Evolutionary conservation across 2,113 vertebrate genomes (phyloP), one percentile per base, ranked within the genome.

Genomic region (Hippocampus guttulatus): DNA sequence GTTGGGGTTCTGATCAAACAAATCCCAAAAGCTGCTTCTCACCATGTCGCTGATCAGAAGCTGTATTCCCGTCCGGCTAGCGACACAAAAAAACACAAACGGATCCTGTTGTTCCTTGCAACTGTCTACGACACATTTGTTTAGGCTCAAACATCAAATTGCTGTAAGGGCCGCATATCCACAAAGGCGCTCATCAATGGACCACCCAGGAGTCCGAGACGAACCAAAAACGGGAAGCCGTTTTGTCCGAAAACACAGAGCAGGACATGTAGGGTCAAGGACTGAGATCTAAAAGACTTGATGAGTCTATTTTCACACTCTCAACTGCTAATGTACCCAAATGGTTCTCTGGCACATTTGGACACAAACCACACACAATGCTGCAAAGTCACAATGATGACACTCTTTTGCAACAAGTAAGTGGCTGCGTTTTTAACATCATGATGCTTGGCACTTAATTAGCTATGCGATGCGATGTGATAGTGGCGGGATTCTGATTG

Each of bases 181-280:
- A 85, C 68, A 49, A 72, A 81, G 78, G 76, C 74, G n/a, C 45
- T 9, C 84, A 87, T 91, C 88, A 88, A 84, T 75, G 76, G 91
- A 92, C 92, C 92, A 93, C 92, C 91, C 91, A 91, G 71, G 75
- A 88, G 76, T 81, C 81, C 84, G 79, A 84, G 77, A 85, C 76
- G 81, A 85, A 81, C 83, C 76, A 74, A 77, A 73, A 76, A 69
- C 72, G 64, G 64, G 47, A 33, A 18, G 61, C 25, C 49, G 69
- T 60, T 72, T 41, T 62, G 80, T 79, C 66, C 74, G 62, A 71
- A 71, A 75, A 80, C 68, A 64, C 67, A 68, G 58, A 66, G 68
- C 23, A 69, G 30, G 69, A 65, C 79, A 81, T 67, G 75, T 76
- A 83, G 70, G 70, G 81, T 83, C 80, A 83, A 80, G 67, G 63